These are phyloP conservation scores for Ahaetulla prasina DNA, from an alignment of 2,113 vertebrate species.

Conservation along the genomic window DNA sequence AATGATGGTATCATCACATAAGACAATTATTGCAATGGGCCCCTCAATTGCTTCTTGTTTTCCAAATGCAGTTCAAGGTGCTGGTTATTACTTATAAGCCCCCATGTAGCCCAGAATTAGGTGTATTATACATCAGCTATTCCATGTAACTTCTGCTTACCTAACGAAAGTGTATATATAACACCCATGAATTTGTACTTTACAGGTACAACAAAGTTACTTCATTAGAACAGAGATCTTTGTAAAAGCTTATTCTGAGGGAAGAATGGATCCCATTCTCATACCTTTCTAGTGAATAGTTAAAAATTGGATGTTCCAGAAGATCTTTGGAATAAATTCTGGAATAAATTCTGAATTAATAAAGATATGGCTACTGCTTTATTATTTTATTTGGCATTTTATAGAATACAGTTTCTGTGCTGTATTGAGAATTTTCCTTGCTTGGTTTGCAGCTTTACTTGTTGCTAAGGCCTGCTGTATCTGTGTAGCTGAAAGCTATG, in stretches of 20 bases:
- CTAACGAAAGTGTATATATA: neutral
- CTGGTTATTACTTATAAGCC: neutral
- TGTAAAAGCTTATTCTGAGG: neutral
- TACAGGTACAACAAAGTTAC: neutral
- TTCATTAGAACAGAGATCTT: neutral
- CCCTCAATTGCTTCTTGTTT: neutral
- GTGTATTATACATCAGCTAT: neutral
- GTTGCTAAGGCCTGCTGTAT: neutral
- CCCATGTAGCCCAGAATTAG: neutral
- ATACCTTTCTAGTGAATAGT: neutral
- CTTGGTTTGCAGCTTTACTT: neutral
- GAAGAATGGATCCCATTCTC: neutral
- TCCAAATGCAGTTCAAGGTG: neutral
- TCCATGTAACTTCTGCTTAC: neutral
- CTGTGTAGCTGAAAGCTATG: neutral
- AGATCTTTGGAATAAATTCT: neutral
- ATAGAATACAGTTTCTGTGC: neutral
- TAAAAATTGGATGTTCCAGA: neutral
- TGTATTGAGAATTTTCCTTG: neutral
- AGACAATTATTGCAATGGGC: neutral
- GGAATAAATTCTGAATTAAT: neutral
- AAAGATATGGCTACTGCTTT: neutral
- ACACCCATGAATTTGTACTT: neutral
- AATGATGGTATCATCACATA: neutral
- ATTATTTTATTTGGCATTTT: neutral